phyloP scores from a whole-genome alignment of 2,113 vertebrate genomes.

The Lucifuga dentata region DNA sequence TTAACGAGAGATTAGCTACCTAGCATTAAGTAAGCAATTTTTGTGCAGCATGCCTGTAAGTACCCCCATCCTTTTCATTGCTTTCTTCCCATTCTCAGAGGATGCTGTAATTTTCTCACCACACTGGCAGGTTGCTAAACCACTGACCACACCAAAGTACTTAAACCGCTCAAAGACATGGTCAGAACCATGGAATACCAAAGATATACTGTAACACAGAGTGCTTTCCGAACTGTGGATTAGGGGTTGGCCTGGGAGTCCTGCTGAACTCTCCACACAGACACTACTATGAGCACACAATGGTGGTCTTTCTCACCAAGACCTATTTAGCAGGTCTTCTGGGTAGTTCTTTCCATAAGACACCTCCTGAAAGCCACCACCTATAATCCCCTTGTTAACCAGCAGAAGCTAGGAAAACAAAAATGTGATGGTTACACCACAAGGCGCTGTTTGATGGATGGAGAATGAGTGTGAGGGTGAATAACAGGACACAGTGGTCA shows the following conservation, averaged over 20 bases:
- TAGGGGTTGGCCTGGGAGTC: constrained; percentile 2
- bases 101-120: constrained; percentile 71
- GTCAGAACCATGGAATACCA: constrained; percentile 59
- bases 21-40: constrained; percentile 64
- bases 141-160: constrained; percentile 46
- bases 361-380: constrained; percentile 8
- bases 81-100: constrained; percentile 52
- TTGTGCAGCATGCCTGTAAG: constrained; percentile 50
- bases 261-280: constrained; percentile 8
- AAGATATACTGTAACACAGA: constrained; percentile 41
- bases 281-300: constrained; percentile 31
- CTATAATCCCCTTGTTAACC: constrained; percentile 46
- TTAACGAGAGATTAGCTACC: constrained; percentile 73
- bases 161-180: constrained; percentile 27
- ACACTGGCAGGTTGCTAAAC: constrained; percentile 49
- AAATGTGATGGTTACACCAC: neutral
- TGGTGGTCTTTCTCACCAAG: constrained; percentile 27
- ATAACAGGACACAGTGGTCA: neutral
- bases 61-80: constrained; percentile 14
- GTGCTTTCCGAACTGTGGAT: constrained; percentile 11
- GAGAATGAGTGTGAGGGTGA: neutral
- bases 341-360: constrained; percentile 44
- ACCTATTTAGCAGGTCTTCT: constrained; percentile 22
- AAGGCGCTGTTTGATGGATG: constrained; percentile 7
- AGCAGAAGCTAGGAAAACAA: constrained; percentile 22